phyloP scores from a whole-genome alignment of 1,140 invertebrate genomes.

The Leguminivora glycinivorella region DNA sequence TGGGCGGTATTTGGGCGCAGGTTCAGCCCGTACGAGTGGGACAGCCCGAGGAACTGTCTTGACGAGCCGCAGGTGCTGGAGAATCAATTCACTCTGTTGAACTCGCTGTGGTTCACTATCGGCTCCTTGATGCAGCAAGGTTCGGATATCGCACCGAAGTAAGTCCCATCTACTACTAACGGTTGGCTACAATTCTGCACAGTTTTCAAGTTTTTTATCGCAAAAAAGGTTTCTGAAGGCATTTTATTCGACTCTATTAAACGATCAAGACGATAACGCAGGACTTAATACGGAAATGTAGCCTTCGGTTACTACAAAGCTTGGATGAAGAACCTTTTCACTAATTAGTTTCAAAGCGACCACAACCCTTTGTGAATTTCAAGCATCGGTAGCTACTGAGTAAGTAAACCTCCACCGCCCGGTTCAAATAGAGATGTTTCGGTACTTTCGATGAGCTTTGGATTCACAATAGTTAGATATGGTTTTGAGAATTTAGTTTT shows the following conservation, averaged over 20 bases:
- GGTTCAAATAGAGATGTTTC: constrained; percentile 65
- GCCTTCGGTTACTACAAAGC: constrained; percentile 48
- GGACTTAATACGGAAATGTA: constrained; percentile 49
- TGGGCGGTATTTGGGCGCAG: constrained; percentile 79
- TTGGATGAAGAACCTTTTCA: constrained; percentile 53
- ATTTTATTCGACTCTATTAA: neutral
- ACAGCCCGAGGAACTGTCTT: constrained; percentile 89
- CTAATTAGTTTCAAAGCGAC: constrained; percentile 75
- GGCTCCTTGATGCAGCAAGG: constrained; percentile 95
- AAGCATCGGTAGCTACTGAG: constrained; percentile 59
- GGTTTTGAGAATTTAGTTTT: constrained; percentile 62
- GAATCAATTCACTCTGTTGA: constrained; percentile 93
- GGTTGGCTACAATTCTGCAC: constrained; percentile 48
- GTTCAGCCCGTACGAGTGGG: constrained; percentile 95
- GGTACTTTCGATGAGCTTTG: constrained; percentile 56
- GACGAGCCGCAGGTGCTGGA: constrained; percentile 88
- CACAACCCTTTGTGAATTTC: constrained; percentile 73
- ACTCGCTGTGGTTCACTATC: constrained; percentile 93
- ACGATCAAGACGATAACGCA: neutral
- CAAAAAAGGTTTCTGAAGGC: neutral
- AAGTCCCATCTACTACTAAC: constrained; percentile 60
- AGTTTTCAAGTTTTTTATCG: neutral
- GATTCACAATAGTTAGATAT: constrained; percentile 62
- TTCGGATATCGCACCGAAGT: constrained; percentile 92
- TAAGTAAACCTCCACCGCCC: constrained; percentile 43